Evolutionary conservation across 2,888 invertebrate species (phyloP), one percentile per base, ranked within the genome.

Genomic region (Catocala nupta): DNA sequence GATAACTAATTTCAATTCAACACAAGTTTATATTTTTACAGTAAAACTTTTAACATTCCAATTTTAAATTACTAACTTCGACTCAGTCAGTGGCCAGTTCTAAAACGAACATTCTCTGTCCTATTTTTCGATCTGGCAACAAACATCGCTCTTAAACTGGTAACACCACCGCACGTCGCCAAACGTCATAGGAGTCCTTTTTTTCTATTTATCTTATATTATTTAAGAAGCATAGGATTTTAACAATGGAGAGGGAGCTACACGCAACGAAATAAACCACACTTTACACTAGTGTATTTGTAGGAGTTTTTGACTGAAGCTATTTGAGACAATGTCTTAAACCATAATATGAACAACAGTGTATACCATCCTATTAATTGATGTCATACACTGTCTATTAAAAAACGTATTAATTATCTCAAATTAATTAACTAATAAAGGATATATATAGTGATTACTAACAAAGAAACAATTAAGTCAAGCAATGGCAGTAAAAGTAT

Each of bases 101-200:
- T 59, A 63, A 45, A 59, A 76, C 72, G 75, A 77, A 79, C 79
- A 71, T 62, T 73, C 80, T 75, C 71, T 70, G 48, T 61, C 58
- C 63, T 55, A 71, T 69, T 71, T 63, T 69, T 71, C 16, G 50
- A 11, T 58, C 62, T 75, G 61, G 65, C 67, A 81, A 81, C 76
- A 82, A 81, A 83, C 83, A 74, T 75, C 5, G 78, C 81, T 80
- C 81, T 82, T 78, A 79, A 81, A 81, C 78, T 80, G 81, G 77
- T 81, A 83, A 82, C 78, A 81, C 80, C 72, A 62, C 73, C 55
- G 63, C 67, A 68, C 76, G 65, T 75, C 75, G 73, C 76, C 75
- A 69, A 80, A 75, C 68, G 75, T 70, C 76, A 77, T 78, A 68
- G 74, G 80, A 85, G 79, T 85, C 82, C 44, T 54, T 56, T 51